Evolutionary conservation across 64 coral and sea anemone species (phyloP), one percentile per base, ranked within the genome.

Genomic region (Actinia tenebrosa): DNA sequence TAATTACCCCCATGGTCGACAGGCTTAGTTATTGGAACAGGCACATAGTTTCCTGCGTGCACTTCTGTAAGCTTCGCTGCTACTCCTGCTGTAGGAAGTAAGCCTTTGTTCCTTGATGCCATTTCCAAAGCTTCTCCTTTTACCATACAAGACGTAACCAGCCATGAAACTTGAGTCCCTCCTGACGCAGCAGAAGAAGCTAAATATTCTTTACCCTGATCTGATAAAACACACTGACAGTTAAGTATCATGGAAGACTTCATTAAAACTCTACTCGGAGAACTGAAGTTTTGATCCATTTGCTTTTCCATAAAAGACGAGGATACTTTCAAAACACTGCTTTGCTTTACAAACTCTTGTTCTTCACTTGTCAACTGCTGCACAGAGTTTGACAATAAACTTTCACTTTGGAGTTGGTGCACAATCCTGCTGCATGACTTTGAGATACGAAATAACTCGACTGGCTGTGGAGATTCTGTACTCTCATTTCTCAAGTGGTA

Each of bases 251-350:
- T 62, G 9, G 89, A 86, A 22, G 93, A 95, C 23, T 81, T 71
- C 63, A 60, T 72, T 56, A 86, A 80, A 19, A 79, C 37, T 79
- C 45, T 10, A 79, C 3, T 13, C 19, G 77, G 18, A 44, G 77
- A 79, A 20, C 6, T 1, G 77, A 79, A 18, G 71, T 77, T 77
- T 27, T 25, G 13, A n/a, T 71, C 56, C 10, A 11, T 55, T 69
- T 16, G 0, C 2, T 54, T 5, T 22, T 43, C 19, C 45, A 17
- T 85, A 77, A 58, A 60, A 37, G 7, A 42, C 45, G 93, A 91
- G 9, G 89, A 82, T 10, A 87, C 94, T 89, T 95, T 89, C 60
- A 95, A 64, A n/a, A 95, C 84, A 63, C 84, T 92, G 79, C 94
- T 89, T 75, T 95, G 90, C 44, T 77, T 84, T 10, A 95, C 19